A percentile compares a stretch with the other conserved stretches of the same genome.
Conservation (phyloP, 2,113 vertebrate genomes). For the Nibea coibor region DNA sequence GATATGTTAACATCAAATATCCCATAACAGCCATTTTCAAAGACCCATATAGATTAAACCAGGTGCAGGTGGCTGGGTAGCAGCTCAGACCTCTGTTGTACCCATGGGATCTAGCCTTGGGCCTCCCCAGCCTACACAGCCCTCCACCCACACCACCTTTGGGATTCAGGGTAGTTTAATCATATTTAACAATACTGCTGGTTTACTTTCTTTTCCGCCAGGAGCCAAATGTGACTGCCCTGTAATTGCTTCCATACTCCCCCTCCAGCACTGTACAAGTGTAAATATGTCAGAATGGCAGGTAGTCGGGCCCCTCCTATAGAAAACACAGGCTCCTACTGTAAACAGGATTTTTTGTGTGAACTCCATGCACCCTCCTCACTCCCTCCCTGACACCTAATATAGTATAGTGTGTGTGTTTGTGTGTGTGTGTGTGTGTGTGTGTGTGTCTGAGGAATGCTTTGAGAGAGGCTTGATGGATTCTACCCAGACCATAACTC, state of each 20-base stretch:
- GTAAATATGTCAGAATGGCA: constrained; percentile 49
- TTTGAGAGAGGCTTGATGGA: constrained; percentile 46
- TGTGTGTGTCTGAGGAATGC: constrained; percentile 22
- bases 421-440: constrained; percentile 13
- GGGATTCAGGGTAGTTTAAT: constrained; percentile 28
- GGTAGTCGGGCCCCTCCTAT: constrained; percentile 37
- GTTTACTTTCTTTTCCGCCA: constrained; percentile 53
- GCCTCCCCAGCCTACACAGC: constrained; percentile 16
- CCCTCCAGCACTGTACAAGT: constrained; percentile 1
- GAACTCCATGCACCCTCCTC: constrained; percentile 20
- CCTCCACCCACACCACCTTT: constrained; percentile 23
- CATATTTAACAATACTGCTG: constrained; percentile 53
- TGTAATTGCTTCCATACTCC: constrained; percentile 59
- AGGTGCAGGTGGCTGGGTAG: background rate
- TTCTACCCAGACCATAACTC: constrained; percentile 9
- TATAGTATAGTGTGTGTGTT: constrained; percentile 35
- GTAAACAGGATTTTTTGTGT: constrained; percentile 56
- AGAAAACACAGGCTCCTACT: constrained; percentile 52
- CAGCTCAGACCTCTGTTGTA: background rate
- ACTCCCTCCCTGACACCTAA: constrained; percentile 45
- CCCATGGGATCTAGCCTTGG: background rate
- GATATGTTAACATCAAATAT: background rate
- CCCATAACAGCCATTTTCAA: background rate
- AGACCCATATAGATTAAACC: background rate
- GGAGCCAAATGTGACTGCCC: constrained; percentile 38